These are phyloP conservation scores for Theodoxus fluviatilis DNA, from an alignment of 2,888 invertebrate species.

Conservation along the genomic window DNA sequence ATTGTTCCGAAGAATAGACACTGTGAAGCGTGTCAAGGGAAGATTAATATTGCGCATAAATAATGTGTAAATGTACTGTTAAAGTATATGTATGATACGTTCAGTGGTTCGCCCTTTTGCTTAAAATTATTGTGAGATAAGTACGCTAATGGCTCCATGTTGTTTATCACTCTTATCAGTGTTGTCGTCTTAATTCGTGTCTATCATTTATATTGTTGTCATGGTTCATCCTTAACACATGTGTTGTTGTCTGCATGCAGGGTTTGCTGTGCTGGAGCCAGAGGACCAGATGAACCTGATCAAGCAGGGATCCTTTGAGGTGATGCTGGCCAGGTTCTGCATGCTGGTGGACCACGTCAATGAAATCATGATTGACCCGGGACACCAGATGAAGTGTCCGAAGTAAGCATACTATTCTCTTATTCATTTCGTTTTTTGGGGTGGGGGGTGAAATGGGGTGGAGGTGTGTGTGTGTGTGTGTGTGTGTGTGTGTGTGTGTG, in stretches of 20 bases:
- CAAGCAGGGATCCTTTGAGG: slow-evolving; percentile 65
- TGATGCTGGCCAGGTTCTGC: slow-evolving; percentile 59
- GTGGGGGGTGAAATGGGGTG: not conserved
- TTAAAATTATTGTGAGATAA: too few species aligned
- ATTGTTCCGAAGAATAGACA: too few species aligned
- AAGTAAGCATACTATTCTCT: slow-evolving; percentile 42
- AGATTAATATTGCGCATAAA: too few species aligned
- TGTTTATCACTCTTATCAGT: not conserved
- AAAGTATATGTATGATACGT: too few species aligned
- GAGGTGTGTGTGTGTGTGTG: not conserved
- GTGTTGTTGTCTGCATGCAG: too few species aligned
- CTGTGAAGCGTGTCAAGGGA: too few species aligned
- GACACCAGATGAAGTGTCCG: slow-evolving; percentile 58
- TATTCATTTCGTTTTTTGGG: not conserved
- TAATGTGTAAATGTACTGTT: too few species aligned
- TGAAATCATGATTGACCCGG: slow-evolving; percentile 60
- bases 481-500: not conserved
- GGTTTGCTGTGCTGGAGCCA: slow-evolving; percentile 58
- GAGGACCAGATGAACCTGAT: slow-evolving; percentile 65
- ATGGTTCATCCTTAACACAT: too few species aligned
- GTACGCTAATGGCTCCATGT: too few species aligned
- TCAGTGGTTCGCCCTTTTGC: too few species aligned
- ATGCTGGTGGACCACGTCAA: slow-evolving; percentile 56
- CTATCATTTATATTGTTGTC: slow-evolving; percentile 23
- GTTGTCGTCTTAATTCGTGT: not conserved